Evolutionary conservation across 2,797 vertebrate species (phyloP).

Genomic region (Myiotriccus ornatus): DNA sequence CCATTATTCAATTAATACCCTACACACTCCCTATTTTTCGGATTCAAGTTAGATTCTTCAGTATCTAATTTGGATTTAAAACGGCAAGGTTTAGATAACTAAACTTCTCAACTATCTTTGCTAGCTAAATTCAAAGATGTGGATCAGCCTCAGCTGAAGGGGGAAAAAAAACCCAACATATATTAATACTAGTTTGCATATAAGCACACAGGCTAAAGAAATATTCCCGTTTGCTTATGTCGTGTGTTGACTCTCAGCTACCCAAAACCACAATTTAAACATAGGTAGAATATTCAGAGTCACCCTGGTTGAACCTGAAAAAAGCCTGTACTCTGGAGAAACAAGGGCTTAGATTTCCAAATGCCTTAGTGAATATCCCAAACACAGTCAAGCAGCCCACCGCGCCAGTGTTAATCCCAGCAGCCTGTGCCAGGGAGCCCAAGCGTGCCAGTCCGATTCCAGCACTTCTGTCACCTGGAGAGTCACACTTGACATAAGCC

Average conservation of each 20-base stretch:
- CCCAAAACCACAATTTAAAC: neutral
- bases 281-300: neutral
- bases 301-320: neutral
- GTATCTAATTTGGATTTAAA: neutral
- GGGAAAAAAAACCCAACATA: accelerated
- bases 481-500: neutral
- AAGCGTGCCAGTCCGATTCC: accelerated
- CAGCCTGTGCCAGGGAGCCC: neutral
- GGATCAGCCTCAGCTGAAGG: neutral
- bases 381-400: neutral
- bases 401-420: neutral
- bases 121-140: neutral
- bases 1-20: neutral
- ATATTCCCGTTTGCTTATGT: neutral
- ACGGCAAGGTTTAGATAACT: neutral
- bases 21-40: neutral
- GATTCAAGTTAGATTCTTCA: neutral
- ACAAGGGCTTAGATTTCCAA: neutral
- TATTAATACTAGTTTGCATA: neutral
- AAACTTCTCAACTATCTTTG: neutral
- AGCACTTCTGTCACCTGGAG: neutral
- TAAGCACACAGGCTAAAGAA: neutral
- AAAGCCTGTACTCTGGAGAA: neutral
- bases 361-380: neutral
- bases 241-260: neutral